Conservation (phyloP, 2,888 invertebrate species). For the Chymomyza amoena region DNA sequence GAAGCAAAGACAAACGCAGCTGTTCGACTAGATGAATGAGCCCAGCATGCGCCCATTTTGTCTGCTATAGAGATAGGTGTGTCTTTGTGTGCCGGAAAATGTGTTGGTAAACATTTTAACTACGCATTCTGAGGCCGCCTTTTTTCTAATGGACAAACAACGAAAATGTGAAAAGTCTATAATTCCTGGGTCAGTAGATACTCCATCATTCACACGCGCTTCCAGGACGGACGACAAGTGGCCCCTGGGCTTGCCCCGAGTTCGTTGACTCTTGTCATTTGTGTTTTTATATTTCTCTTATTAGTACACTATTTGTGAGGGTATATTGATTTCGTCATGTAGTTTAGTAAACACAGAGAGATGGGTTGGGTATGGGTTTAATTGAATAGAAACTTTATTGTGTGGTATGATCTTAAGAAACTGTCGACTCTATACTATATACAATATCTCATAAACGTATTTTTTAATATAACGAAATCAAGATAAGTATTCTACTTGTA, state of each 20-base stretch:
- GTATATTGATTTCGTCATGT: neutral
- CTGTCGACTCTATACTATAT: no score
- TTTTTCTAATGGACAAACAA: constrained; percentile 49
- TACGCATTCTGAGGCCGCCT: constrained; percentile 30
- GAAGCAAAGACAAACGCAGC: constrained; percentile 13
- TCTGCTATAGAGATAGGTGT: neutral
- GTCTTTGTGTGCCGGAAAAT: constrained; percentile 35
- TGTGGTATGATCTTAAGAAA: no score
- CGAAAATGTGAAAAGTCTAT: constrained; percentile 20
- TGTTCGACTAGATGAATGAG: constrained; percentile 36
- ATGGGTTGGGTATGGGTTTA: no score
- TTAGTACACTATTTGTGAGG: neutral
- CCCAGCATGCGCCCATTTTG: constrained; percentile 6
- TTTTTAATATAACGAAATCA: no score
- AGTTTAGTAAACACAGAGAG: no score
- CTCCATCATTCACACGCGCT: constrained; percentile 36
- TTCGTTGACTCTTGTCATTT: constrained; percentile 35
- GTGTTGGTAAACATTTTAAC: constrained; percentile 41
- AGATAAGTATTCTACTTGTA: no score
- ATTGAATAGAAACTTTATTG: no score
- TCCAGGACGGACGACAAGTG: neutral
- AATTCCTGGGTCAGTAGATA: constrained; percentile 6
- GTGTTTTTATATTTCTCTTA: constrained; percentile 19
- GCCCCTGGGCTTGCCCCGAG: constrained; percentile 9
- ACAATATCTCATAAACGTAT: no score